Percentiles rank a stretch among this genome's conserved stretches.
These are phyloP conservation scores for Mesocentrotus franciscanus DNA, from an alignment of 53 echinoderm and acorn worm genomes.

Conservation along the genomic window DNA sequence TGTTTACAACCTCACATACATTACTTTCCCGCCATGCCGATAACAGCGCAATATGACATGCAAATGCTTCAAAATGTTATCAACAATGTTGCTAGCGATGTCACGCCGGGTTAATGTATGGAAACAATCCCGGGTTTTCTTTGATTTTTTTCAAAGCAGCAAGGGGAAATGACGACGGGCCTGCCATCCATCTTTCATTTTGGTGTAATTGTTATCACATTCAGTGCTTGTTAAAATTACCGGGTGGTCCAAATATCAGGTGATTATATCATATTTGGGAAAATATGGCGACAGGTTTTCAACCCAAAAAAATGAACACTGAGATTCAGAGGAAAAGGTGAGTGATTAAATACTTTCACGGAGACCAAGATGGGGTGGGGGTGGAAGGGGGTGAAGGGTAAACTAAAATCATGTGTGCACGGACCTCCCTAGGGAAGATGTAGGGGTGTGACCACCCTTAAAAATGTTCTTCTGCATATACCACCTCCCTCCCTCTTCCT, in stretches of 20 bases:
- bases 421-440: background rate
- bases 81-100: background rate
- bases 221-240: background rate
- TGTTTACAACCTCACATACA: background rate
- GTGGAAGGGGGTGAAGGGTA: background rate
- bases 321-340: background rate
- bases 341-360: background rate
- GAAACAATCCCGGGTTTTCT: background rate
- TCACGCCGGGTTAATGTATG: background rate
- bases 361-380: background rate
- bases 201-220: conserved; percentile 25
- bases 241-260: background rate
- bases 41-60: background rate
- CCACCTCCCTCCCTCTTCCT: background rate
- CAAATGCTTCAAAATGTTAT: background rate
- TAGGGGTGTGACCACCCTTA: background rate
- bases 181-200: conserved; percentile 11
- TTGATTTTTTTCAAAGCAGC: background rate
- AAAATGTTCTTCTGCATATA: too few relatives aligned
- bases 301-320: too few relatives aligned
- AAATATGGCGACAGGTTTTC: background rate
- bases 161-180: background rate
- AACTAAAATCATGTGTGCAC: background rate
- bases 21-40: background rate
- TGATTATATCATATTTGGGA: background rate